Conservation (phyloP, 2,888 invertebrate genomes). For the Lasius platythorax region DNA sequence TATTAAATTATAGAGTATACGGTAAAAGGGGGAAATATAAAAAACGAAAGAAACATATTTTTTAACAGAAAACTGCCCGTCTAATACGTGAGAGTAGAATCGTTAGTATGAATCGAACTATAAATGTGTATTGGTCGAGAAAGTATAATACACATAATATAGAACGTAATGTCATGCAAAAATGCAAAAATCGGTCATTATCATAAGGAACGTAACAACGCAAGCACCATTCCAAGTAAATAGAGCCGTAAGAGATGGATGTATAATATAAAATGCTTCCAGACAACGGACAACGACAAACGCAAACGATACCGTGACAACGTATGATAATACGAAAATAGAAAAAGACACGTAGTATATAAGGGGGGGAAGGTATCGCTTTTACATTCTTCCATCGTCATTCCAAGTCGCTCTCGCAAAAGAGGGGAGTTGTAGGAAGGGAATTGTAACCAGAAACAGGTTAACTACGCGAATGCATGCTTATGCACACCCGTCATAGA, state of each 20-base stretch:
- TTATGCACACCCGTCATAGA: slow-evolving; percentile 72
- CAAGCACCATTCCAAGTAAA: slow-evolving; percentile 75
- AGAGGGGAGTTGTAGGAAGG: slow-evolving; percentile 12
- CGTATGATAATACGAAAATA: slow-evolving; percentile 55
- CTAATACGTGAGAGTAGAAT: slow-evolving; percentile 27
- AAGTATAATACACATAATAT: slow-evolving; percentile 51
- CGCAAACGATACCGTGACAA: slow-evolving; percentile 70
- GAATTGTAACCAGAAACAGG: slow-evolving; percentile 70
- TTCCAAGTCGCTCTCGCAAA: slow-evolving; percentile 74
- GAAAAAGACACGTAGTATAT: slow-evolving; percentile 65
- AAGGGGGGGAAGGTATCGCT: slow-evolving; percentile 60
- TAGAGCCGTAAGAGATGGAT: slow-evolving; percentile 64
- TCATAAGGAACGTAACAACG: slow-evolving; percentile 58
- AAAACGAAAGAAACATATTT: background rate
- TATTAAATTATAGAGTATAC: slow-evolving; percentile 18
- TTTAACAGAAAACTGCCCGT: slow-evolving; percentile 17
- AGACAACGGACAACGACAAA: slow-evolving; percentile 69
- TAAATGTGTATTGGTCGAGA: slow-evolving; percentile 43
- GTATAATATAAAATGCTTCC: slow-evolving; percentile 58
- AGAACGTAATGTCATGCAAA: slow-evolving; percentile 55
- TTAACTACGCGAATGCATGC: slow-evolving; percentile 76
- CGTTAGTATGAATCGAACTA: slow-evolving; percentile 35
- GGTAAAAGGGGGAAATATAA: background rate
- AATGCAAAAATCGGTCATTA: slow-evolving; percentile 53
- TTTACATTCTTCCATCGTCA: slow-evolving; percentile 76